These are phyloP conservation scores for Carposina sasakii DNA, from an alignment of 1,140 invertebrate species.

Conservation along the genomic window DNA sequence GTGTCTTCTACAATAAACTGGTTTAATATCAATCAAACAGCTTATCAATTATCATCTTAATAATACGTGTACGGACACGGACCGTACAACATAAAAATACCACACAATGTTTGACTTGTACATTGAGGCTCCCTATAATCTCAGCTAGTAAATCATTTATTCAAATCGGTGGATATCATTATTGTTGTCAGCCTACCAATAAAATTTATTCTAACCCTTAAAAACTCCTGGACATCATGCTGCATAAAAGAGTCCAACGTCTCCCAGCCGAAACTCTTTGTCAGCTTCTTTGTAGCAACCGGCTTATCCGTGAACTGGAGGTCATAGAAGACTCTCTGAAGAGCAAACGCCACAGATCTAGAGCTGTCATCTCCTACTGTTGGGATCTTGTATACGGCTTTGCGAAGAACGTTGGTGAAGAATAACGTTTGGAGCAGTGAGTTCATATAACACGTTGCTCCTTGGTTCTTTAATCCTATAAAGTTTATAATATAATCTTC, in stretches of 20 bases:
- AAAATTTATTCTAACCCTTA: conserved; percentile 37
- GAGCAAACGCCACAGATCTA: conserved; percentile 85
- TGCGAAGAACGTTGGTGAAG: conserved; percentile 94
- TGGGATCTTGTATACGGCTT: conserved; percentile 99
- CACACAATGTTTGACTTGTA: too few relatives aligned
- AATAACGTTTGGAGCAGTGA: conserved; percentile 98
- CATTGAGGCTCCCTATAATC: too few relatives aligned
- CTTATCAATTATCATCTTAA: too few relatives aligned
- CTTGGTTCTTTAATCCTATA: conserved; percentile 96
- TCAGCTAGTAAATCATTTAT: too few relatives aligned
- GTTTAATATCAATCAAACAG: too few relatives aligned
- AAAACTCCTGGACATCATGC: conserved; percentile 88
- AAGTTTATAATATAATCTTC: too few relatives aligned
- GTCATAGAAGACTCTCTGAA: conserved; percentile 99
- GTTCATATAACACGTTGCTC: conserved; percentile 99
- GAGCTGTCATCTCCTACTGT: conserved; percentile 98
- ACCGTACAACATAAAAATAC: too few relatives aligned
- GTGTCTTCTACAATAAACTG: too few relatives aligned
- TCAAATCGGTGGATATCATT: too few relatives aligned
- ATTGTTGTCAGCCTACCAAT: too few relatives aligned
- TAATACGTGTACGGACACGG: too few relatives aligned
- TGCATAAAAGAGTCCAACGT: conserved; percentile 99
- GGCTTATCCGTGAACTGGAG: conserved; percentile 99
- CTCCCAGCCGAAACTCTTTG: conserved; percentile 99
- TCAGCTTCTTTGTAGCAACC: conserved; percentile 99